phyloP scores from a whole-genome alignment of 2,888 invertebrate genomes.

The Trichogramma evanescens region DNA sequence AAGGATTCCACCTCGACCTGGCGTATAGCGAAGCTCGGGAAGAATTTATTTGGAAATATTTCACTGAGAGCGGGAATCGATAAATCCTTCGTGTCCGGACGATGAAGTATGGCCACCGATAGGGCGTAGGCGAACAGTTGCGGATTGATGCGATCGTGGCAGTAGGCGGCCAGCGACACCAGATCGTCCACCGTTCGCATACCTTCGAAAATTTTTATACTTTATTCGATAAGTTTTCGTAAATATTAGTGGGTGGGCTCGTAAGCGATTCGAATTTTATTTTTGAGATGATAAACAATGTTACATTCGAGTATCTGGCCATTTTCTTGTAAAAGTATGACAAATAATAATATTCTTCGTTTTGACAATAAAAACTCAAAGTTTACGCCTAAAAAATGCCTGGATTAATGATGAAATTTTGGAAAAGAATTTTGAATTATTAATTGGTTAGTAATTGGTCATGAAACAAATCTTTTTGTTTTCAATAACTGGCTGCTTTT shows the following conservation, averaged over 20 bases:
- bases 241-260: too few relatives aligned
- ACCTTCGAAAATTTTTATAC: constrained; percentile 43
- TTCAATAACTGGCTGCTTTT: too few relatives aligned
- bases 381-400: too few relatives aligned
- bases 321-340: too few relatives aligned
- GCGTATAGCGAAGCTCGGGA: constrained; percentile 66
- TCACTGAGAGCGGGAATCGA: constrained; percentile 68
- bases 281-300: neutral
- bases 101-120: constrained; percentile 69
- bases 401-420: too few relatives aligned
- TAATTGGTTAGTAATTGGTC: too few relatives aligned
- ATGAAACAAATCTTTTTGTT: too few relatives aligned
- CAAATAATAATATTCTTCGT: too few relatives aligned
- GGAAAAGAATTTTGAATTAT: too few relatives aligned
- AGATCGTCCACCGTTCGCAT: constrained; percentile 66
- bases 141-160: constrained; percentile 69
- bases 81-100: constrained; percentile 63
- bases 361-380: too few relatives aligned
- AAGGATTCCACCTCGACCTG: constrained; percentile 64
- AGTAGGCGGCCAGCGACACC: constrained; percentile 61
- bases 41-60: constrained; percentile 75
- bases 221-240: too few relatives aligned
- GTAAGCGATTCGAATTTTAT: neutral
- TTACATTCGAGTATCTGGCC: too few relatives aligned
- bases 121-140: constrained; percentile 73